A percentile compares a stretch with the other conserved stretches of the same genome.
phyloP scores from a whole-genome alignment of 1,140 invertebrate genomes.

The Uloborus diversus region DNA sequence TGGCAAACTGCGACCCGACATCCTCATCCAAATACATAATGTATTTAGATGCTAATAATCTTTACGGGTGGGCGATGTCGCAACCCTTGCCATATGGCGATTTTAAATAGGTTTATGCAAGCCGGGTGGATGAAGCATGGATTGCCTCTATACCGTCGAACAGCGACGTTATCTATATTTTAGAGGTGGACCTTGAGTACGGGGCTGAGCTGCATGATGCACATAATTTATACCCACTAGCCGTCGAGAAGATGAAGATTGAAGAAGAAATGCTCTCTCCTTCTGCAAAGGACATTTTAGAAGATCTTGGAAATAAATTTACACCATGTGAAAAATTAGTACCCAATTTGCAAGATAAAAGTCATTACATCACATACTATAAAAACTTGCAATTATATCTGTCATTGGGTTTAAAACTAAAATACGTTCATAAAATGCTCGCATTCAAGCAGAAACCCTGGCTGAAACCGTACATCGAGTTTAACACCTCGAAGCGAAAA shows the following conservation, averaged over 20 bases:
- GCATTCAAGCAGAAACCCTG: constrained; percentile 50
- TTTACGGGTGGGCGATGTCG: too few relatives aligned
- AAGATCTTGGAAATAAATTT: not conserved
- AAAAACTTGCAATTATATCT: constrained; percentile 68
- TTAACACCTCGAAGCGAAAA: constrained; percentile 63
- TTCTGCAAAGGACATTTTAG: not conserved
- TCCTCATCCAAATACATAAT: not conserved
- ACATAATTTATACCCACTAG: not conserved
- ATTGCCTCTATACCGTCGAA: too few relatives aligned
- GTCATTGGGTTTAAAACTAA: constrained; percentile 62
- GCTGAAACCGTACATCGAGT: constrained; percentile 52
- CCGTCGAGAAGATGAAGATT: not conserved
- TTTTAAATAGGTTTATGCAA: too few relatives aligned
- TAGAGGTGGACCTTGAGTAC: not conserved
- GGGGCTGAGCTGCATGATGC: not conserved
- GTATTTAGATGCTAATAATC: too few relatives aligned
- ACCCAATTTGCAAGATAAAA: constrained; percentile 43
- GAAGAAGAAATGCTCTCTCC: not conserved
- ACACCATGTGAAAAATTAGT: constrained; percentile 21
- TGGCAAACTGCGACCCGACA: not conserved
- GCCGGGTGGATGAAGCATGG: too few relatives aligned
- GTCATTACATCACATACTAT: constrained; percentile 69
- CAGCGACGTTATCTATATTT: not conserved
- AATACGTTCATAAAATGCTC: constrained; percentile 58
- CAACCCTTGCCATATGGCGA: too few relatives aligned